Evolutionary conservation across 2,113 vertebrate genomes (phyloP).

Genomic region (Saccopteryx bilineata): DNA sequence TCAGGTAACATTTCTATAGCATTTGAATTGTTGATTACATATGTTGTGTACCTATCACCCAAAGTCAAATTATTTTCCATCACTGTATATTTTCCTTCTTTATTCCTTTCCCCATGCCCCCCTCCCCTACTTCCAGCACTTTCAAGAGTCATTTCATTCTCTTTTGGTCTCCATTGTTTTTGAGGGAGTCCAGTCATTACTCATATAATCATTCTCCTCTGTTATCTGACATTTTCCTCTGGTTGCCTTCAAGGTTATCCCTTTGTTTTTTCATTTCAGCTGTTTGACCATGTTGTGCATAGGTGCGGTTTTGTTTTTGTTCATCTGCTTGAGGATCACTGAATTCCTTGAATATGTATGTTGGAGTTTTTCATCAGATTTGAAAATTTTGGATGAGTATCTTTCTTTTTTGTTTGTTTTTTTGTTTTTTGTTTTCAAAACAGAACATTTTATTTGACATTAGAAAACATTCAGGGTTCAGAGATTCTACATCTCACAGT

Average conservation of each 20-base stretch:
- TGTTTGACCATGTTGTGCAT: neutral
- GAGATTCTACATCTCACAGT: slow-evolving; percentile 5
- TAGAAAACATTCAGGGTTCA: neutral
- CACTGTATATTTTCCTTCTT: too few species aligned
- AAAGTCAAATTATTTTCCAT: too few species aligned
- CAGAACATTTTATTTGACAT: slow-evolving; percentile 77
- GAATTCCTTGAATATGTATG: neutral
- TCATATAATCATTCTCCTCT: neutral
- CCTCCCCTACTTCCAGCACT: neutral
- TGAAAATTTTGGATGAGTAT: neutral
- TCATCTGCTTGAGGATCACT: neutral
- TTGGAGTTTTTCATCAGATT: neutral
- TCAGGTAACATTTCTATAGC: too few species aligned
- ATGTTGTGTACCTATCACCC: too few species aligned
- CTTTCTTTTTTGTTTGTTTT: too few species aligned
- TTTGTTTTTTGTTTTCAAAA: slow-evolving; percentile 28
- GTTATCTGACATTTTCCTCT: neutral
- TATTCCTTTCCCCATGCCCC: too few species aligned
- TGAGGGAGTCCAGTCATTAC: neutral
- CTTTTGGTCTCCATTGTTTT: neutral
- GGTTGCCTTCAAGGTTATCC: neutral
- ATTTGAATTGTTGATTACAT: too few species aligned
- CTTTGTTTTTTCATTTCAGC: neutral
- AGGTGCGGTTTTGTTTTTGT: neutral
- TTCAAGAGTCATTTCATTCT: neutral